Conservation (phyloP, 2,888 invertebrate genomes). For the Timema cristinae region DNA sequence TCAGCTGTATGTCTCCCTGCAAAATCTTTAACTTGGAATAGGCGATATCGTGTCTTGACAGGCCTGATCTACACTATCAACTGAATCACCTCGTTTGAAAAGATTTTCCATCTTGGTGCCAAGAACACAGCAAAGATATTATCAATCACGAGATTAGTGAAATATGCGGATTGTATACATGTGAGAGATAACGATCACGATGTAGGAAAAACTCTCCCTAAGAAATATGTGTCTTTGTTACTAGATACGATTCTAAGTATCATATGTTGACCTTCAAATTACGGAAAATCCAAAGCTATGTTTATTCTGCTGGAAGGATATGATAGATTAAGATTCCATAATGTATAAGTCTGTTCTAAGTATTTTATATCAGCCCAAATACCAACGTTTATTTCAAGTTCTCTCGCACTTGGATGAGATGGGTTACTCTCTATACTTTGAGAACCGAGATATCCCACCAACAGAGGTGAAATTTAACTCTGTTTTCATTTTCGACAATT, state of each 20-base stretch:
- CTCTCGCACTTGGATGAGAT: background rate
- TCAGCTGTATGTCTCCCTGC: conserved; percentile 18
- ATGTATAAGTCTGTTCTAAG: background rate
- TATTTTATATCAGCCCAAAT: background rate
- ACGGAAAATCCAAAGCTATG: background rate
- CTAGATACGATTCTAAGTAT: too few species aligned
- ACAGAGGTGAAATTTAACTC: background rate
- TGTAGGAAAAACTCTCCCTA: too few species aligned
- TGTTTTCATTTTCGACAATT: background rate
- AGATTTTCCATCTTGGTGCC: conserved; percentile 30
- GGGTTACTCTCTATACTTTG: background rate
- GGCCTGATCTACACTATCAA: conserved; percentile 39
- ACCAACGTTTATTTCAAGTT: background rate
- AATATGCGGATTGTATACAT: too few species aligned
- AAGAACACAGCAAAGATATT: conserved; percentile 30
- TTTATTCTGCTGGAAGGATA: background rate
- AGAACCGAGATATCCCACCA: background rate
- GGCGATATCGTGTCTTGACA: conserved; percentile 40
- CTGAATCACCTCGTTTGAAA: conserved; percentile 39
- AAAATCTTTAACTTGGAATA: conserved; percentile 33
- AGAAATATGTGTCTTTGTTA: too few species aligned
- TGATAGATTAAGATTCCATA: background rate
- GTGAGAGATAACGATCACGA: too few species aligned
- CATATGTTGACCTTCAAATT: background rate
- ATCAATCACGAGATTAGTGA: too few species aligned